Base-by-base conservation (phyloP, 2,888 invertebrate species). In the Uropetala carovei region DNA sequence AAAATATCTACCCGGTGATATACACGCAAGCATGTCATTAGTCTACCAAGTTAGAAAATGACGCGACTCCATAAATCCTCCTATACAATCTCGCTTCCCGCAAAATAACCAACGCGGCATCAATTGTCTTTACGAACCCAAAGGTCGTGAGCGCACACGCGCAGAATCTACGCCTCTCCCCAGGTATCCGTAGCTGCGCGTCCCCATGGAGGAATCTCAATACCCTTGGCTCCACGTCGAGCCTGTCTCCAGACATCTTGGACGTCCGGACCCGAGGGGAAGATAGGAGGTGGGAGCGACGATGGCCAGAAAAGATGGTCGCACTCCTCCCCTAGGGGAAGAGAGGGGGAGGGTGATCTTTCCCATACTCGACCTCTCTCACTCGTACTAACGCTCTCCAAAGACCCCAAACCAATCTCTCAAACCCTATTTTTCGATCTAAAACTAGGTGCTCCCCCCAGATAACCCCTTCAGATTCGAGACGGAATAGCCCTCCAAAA, bases 391-490 rank as follows among this genome's bases (percentile, higher is more conserved):
- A n/a, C n/a, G n/a, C n/a, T n/a, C 60, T 60, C 60, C 60, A 60
- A n/a, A n/a, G n/a, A n/a, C 64, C 64, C 10, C 59, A 27, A 10
- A 59, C 59, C 27, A 16, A 27, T 30, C 57, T 60, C 86, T 4
- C 64, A 59, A 27, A 59, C 59, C 64, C 64, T 27, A 64, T 64
- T 64, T 86, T 60, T 60, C 85, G 58, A 59, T 27, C 59, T n/a
- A 59, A 86, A 59, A 86, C 59, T 60, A 59, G 27, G 59, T 60
- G 14, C 18, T 60, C 86, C 86, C 60, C 18, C n/a, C 18, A 89
- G 64, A 64, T 89, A 89, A 64, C 64, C 89, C 64, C 89, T 89
- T 30, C 89, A 59, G 64, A 89, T 43, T 64, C n/a, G 64, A 64
- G 64, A 43, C 89, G 9, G 89, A 60, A 60, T 64, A 30, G 11